Evolutionary conservation across 2,113 vertebrate genomes (phyloP), one percentile per base, ranked within the genome.

Genomic region (Barnardius zonarius): DNA sequence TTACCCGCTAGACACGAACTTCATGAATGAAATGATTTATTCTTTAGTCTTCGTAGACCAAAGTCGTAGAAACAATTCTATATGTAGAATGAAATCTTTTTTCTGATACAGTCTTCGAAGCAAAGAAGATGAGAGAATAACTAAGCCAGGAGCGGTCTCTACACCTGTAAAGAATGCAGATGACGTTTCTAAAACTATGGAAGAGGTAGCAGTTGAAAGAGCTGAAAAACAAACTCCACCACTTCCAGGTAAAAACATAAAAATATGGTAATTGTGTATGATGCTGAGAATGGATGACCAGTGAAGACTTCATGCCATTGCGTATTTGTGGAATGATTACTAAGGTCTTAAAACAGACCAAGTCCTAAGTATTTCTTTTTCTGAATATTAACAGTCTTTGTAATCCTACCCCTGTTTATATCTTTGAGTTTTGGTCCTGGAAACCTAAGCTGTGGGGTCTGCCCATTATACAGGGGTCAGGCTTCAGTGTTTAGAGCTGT

Each of bases 91-190:
- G 67, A 6, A 74, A 68, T 95, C 31, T 94, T 49, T 90, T 83
- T 86, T 79, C 85, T 80, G 51, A 90, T 93, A 10, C 63, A 99
- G 99, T 97, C 99, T 98, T 97, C 98, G 99, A 97, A 99, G 98
- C 98, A 98, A 98, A 96, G 99, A 99, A 48, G 99, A 99, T 20
- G 99, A 99, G 78, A 98, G 98, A 93, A 80, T 98, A 92, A 98
- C 98, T 11, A 99, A 99, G 92, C 97, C 98, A 2, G 98, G 98
- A 89, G 98, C 98, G 25, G 35, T 98, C 39, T 98, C 99, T 55
- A 98, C 99, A 76, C 98, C 99, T 52, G 97, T 98, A 52, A 99
- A 99, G 97, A 98, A 98, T 25, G 48, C 90, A 28, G 99, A 99
- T 92, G 99, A 99, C 74, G 73, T 96, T 74, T 97, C 98, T 86